phyloP scores from a whole-genome alignment of 1,140 invertebrate species.

The Harlomillsia oculata region DNA sequence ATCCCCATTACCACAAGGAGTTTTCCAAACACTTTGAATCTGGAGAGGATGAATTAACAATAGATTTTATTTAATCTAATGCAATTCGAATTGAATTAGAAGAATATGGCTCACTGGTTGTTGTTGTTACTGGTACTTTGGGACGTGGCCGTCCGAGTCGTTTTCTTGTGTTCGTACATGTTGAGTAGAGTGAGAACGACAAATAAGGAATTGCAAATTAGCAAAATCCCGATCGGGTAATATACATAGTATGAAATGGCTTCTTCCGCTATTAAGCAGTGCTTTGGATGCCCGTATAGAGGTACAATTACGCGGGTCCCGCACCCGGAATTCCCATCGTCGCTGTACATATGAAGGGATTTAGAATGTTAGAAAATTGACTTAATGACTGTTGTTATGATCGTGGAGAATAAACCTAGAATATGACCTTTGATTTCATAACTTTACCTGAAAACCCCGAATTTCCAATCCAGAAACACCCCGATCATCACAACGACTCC shows the following conservation, averaged over 20 bases:
- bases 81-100: too few relatives aligned
- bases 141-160: neutral
- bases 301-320: conserved; percentile 10
- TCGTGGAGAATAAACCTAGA: too few relatives aligned
- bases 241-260: conserved; percentile 19
- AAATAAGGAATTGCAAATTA: conserved; percentile 10
- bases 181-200: conserved; percentile 3
- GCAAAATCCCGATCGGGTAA: conserved; percentile 1
- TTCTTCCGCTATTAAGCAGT: conserved; percentile 21
- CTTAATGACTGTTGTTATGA: too few relatives aligned
- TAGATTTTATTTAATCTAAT: neutral
- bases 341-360: neutral
- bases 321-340: neutral
- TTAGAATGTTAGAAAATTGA: too few relatives aligned
- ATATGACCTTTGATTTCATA: too few relatives aligned
- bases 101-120: too few relatives aligned
- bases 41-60: neutral
- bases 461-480: conserved; percentile 20
- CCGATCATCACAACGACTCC: conserved; percentile 22
- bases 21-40: conserved; percentile 4
- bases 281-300: conserved; percentile 21
- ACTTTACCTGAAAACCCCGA: neutral
- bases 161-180: conserved; percentile 10
- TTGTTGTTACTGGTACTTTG: neutral
- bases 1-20: conserved; percentile 7